Conservation (phyloP, 2,797 vertebrate species). For the Poeciliopsis infans region DNA sequence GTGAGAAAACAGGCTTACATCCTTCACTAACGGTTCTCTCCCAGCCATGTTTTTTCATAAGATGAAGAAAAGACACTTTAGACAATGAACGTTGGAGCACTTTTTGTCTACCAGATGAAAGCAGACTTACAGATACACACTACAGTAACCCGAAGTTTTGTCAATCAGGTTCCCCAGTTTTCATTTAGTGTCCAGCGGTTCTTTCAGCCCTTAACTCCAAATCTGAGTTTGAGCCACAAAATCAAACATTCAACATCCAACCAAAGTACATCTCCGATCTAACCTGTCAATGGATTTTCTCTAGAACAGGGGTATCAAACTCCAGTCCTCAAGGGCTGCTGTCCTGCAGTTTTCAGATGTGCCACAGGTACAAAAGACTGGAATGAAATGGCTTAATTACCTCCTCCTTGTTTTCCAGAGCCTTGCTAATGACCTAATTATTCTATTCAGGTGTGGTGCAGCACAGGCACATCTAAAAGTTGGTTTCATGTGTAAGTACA, state of each 20-base stretch:
- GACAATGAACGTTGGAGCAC: background rate
- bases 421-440: too few species aligned
- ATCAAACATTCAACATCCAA: background rate
- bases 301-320: background rate
- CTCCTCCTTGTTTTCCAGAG: too few species aligned
- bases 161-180: background rate
- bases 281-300: background rate
- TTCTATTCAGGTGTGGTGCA: too few species aligned
- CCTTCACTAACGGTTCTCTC: background rate
- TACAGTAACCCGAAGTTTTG: background rate
- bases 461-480: too few species aligned
- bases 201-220: background rate
- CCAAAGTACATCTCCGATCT: background rate
- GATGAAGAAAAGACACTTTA: background rate
- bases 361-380: too few species aligned
- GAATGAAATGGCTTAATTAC: too few species aligned
- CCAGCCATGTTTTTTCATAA: background rate
- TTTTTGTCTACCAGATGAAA: background rate
- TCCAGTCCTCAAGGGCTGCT: too few species aligned
- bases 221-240: background rate
- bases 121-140: background rate
- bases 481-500: too few species aligned
- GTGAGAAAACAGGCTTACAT: slow-evolving; percentile 31
- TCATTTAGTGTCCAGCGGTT: background rate
- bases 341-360: too few species aligned